Conservation (phyloP, 2,888 invertebrate genomes). For the Nasonovia ribisnigri region DNA sequence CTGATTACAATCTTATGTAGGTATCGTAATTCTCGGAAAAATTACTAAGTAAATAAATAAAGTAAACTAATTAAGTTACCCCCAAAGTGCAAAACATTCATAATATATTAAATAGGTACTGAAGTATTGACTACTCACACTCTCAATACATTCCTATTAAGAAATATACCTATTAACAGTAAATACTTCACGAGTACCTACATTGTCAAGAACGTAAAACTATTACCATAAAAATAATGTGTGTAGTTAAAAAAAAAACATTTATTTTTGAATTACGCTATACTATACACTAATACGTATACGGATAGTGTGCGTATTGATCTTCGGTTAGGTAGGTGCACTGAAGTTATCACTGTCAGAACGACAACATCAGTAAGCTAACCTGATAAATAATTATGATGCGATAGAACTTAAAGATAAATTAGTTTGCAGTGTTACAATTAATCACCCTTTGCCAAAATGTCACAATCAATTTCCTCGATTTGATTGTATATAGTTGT, state of each 20-base stretch:
- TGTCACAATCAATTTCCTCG: conserved; percentile 26
- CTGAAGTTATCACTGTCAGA: not conserved
- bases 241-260: not conserved
- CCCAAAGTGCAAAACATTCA: too few species aligned
- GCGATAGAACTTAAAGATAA: not conserved
- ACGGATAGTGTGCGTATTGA: not conserved
- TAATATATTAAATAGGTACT: not conserved
- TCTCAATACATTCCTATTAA: not conserved
- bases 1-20: too few species aligned
- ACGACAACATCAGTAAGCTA: not conserved
- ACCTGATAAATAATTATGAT: not conserved
- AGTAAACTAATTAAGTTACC: too few species aligned
- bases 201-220: not conserved
- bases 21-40: too few species aligned
- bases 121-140: not conserved
- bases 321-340: not conserved
- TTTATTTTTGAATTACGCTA: not conserved
- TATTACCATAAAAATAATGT: not conserved
- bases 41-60: too few species aligned
- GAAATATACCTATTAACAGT: not conserved
- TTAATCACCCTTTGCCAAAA: not conserved
- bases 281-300: not conserved
- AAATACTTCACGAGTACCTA: not conserved
- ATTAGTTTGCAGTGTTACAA: not conserved
- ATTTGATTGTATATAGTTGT: not conserved